Evolutionary conservation across 1,140 invertebrate genomes (phyloP).

Genomic region (Halictus rubicundus): DNA sequence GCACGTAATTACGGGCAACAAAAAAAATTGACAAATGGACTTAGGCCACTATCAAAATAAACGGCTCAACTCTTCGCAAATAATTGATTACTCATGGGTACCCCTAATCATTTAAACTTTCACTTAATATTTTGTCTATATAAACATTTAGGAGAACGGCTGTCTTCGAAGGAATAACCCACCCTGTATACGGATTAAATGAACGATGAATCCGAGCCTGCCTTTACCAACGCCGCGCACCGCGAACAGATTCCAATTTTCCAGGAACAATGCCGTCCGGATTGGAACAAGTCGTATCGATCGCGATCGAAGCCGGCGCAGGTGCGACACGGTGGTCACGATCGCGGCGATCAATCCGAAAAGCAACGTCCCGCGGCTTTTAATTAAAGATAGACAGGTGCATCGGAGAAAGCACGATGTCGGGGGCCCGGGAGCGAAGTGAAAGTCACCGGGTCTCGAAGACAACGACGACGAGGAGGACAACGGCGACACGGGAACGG

Average conservation of each 20-base stretch:
- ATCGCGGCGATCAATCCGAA: conserved; percentile 21
- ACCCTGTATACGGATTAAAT: no score
- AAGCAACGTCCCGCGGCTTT: conserved; percentile 20
- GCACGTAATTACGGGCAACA: no score
- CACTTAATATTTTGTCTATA: no score
- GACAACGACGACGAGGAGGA: not conserved
- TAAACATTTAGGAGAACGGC: no score
- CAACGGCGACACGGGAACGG: not conserved
- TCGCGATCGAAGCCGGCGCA: not conserved
- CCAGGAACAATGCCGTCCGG: not conserved
- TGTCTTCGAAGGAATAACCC: no score
- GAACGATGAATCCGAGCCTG: no score
- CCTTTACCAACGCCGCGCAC: no score
- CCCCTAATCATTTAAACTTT: no score
- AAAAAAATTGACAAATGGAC: no score
- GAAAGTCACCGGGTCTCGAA: conserved; percentile 38
- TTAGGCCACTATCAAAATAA: no score
- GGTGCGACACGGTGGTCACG: not conserved
- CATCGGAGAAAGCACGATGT: conserved; percentile 47
- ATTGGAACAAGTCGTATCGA: not conserved
- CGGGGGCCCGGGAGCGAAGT: conserved; percentile 31
- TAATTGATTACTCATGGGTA: no score
- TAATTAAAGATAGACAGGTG: conserved; percentile 60
- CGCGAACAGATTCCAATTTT: not conserved
- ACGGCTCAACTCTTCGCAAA: no score